These are phyloP conservation scores for Oryctes rhinoceros DNA, from an alignment of 1,140 invertebrate genomes.

Conservation along the genomic window DNA sequence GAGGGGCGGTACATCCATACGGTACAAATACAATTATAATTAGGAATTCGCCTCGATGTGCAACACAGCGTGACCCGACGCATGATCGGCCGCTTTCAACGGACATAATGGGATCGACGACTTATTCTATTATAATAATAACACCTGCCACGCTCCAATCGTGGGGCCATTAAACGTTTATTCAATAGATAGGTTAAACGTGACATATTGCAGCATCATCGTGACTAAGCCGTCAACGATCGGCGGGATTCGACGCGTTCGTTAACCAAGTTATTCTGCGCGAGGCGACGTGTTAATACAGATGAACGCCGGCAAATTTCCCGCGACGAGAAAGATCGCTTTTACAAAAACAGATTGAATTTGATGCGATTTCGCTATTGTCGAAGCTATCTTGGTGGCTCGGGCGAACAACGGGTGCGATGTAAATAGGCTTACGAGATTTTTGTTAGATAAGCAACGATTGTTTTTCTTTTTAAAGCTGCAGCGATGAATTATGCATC, in stretches of 20 bases:
- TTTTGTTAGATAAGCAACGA: too few relatives aligned
- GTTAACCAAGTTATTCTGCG: background rate
- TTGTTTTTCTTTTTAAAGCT: too few relatives aligned
- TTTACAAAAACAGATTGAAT: too few relatives aligned
- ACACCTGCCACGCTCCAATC: conserved; percentile 52
- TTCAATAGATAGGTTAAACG: conserved; percentile 52
- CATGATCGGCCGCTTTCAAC: conserved; percentile 4
- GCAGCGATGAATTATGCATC: too few relatives aligned
- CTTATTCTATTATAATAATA: conserved; percentile 46
- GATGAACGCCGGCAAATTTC: too few relatives aligned
- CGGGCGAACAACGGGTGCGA: too few relatives aligned
- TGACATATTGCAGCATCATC: conserved; percentile 53
- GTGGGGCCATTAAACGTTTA: conserved; percentile 50
- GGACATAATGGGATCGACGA: conserved; percentile 42
- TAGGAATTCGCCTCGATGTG: background rate
- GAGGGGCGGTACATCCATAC: background rate
- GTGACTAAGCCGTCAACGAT: conserved; percentile 42
- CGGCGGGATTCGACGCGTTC: background rate
- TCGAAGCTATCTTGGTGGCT: too few relatives aligned
- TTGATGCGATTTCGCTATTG: too few relatives aligned
- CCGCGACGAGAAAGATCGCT: too few relatives aligned
- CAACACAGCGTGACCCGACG: background rate
- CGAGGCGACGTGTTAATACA: background rate
- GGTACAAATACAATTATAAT: conserved; percentile 3
- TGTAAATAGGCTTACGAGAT: too few relatives aligned